These are phyloP conservation scores for Cossypha dichroa DNA, from an alignment of 2,797 vertebrate genomes.

Conservation along the genomic window DNA sequence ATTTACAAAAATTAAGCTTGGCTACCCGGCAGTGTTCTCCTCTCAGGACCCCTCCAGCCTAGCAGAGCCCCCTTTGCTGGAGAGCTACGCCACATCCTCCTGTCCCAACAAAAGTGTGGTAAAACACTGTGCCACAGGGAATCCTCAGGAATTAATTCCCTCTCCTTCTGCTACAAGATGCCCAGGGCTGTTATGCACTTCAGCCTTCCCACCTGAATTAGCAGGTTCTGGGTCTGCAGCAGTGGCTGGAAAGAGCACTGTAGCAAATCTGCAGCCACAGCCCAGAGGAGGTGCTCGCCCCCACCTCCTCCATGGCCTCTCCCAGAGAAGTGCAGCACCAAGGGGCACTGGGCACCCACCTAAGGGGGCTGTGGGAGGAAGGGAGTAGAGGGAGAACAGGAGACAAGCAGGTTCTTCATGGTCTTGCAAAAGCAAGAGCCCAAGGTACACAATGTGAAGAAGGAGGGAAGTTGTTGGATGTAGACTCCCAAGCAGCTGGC, in stretches of 20 bases:
- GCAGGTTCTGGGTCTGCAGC: not conserved
- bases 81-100: not conserved
- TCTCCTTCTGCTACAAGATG: not conserved
- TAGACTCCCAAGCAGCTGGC: not conserved
- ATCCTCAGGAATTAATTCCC: not conserved
- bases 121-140: rapidly evolving
- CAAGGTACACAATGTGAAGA: not conserved
- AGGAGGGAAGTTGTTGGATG: rapidly evolving
- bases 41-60: not conserved
- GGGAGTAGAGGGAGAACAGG: not conserved
- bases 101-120: not conserved
- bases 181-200: not conserved
- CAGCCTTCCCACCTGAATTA: not conserved
- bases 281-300: not conserved
- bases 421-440: not conserved
- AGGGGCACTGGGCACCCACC: not conserved
- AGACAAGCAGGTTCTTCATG: not conserved
- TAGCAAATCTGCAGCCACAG: not conserved
- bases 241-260: not conserved
- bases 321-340: not conserved
- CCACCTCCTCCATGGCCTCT: not conserved
- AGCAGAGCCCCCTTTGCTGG: not conserved
- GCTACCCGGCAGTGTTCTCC: not conserved
- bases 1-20: not conserved
- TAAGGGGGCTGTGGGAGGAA: not conserved